A percentile compares a stretch with the other conserved stretches of the same genome.
phyloP scores from a whole-genome alignment of 2,113 vertebrate species.

The Lepisosteus osseus region DNA sequence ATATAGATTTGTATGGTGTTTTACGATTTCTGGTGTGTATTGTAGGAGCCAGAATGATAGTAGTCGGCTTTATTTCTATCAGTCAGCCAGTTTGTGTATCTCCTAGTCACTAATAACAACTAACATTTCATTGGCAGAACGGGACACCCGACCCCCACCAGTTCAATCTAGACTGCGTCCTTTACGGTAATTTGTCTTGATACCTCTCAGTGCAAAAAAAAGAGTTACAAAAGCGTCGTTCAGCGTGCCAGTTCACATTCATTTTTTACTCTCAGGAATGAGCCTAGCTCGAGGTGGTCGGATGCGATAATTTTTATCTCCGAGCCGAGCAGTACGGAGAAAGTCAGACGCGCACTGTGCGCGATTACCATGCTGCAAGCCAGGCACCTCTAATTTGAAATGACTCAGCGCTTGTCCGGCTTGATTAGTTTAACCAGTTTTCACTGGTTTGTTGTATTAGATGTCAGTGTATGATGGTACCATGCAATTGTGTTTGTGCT shows the following conservation, averaged over 20 bases:
- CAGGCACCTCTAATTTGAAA: background rate
- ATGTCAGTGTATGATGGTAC: background rate
- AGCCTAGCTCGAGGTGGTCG: background rate
- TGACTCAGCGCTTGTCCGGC: background rate
- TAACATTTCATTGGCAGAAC: background rate
- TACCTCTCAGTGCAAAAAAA: background rate
- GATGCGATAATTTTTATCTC: conserved; percentile 6
- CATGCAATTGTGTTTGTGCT: background rate
- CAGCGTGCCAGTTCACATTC: background rate
- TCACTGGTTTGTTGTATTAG: background rate
- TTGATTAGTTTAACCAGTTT: conserved; percentile 5
- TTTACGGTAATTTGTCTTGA: background rate
- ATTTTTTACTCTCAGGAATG: background rate
- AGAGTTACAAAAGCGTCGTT: background rate
- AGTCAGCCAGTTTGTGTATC: too few relatives aligned
- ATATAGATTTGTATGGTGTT: too few relatives aligned
- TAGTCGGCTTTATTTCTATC: too few relatives aligned
- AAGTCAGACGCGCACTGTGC: background rate
- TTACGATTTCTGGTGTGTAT: too few relatives aligned
- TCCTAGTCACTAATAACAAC: too few relatives aligned
- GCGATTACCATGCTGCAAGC: background rate
- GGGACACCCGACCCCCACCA: background rate
- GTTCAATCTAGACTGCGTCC: background rate
- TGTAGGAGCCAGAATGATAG: too few relatives aligned
- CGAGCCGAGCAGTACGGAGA: background rate